Conservation (phyloP, 2,113 vertebrate genomes). For the Stictonetta naevosa region DNA sequence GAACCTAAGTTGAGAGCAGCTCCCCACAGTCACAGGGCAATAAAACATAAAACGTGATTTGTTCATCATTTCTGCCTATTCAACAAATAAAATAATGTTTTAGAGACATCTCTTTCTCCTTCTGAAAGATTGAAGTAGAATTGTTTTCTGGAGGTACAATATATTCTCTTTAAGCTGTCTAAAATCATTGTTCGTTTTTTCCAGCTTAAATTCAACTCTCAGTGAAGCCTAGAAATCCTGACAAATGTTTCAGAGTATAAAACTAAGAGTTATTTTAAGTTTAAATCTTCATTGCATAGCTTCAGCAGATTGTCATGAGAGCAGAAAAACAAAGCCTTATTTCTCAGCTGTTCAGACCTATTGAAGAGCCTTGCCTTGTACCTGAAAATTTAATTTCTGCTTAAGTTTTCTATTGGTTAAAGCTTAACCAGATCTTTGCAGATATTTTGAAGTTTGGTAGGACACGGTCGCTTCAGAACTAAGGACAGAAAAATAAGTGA, state of each 20-base stretch:
- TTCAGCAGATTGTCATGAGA: not conserved
- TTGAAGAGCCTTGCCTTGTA: not conserved
- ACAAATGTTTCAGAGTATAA: not conserved
- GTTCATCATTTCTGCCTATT: not conserved
- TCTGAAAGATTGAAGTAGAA: not conserved
- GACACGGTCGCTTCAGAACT: accelerated
- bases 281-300: not conserved
- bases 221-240: not conserved
- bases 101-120: not conserved
- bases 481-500: not conserved
- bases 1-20: not conserved
- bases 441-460: not conserved
- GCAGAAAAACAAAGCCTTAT: not conserved
- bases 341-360: not conserved
- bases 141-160: not conserved
- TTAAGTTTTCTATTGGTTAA: not conserved
- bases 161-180: not conserved
- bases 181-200: not conserved
- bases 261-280: not conserved
- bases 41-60: not conserved
- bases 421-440: not conserved
- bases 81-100: not conserved
- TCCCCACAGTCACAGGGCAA: not conserved
- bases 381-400: not conserved
- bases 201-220: not conserved